Evolutionary conservation across 2,888 invertebrate species (phyloP).

Genomic region (Achlya flavicornis): DNA sequence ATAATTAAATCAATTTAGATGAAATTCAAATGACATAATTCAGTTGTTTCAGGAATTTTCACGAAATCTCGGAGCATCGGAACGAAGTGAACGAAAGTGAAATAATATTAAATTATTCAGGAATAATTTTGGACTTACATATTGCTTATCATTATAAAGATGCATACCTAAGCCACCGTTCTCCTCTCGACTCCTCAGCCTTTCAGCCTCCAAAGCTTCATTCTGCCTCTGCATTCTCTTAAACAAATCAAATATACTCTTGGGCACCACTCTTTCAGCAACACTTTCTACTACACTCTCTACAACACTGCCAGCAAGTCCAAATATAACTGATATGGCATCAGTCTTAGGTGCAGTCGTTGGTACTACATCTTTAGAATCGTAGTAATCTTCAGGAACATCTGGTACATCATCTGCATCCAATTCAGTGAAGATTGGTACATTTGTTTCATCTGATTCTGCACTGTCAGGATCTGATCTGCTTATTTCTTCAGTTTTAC

Average conservation of each 20-base stretch:
- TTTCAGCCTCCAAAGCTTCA: slow-evolving; percentile 74
- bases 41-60: too few species aligned
- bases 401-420: slow-evolving; percentile 63
- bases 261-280: slow-evolving; percentile 75
- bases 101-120: too few species aligned
- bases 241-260: slow-evolving; percentile 71
- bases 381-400: slow-evolving; percentile 77
- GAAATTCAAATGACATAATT: too few species aligned
- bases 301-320: slow-evolving; percentile 76
- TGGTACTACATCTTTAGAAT: slow-evolving; percentile 70
- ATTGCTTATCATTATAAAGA: not conserved
- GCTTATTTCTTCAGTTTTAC: slow-evolving; percentile 25
- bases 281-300: slow-evolving; percentile 75
- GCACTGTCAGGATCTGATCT: slow-evolving; percentile 33
- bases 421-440: slow-evolving; percentile 67
- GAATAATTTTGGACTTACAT: too few species aligned
- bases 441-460: slow-evolving; percentile 52
- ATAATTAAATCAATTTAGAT: too few species aligned
- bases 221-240: slow-evolving; percentile 77
- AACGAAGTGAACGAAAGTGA: too few species aligned
- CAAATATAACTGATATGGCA: slow-evolving; percentile 73
- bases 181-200: slow-evolving; percentile 75
- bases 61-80: too few species aligned
- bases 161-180: slow-evolving; percentile 77
- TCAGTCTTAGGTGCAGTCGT: slow-evolving; percentile 73